Evolutionary conservation across 2,113 vertebrate species (phyloP).

Genomic region (Phylloscopus trochilus): DNA sequence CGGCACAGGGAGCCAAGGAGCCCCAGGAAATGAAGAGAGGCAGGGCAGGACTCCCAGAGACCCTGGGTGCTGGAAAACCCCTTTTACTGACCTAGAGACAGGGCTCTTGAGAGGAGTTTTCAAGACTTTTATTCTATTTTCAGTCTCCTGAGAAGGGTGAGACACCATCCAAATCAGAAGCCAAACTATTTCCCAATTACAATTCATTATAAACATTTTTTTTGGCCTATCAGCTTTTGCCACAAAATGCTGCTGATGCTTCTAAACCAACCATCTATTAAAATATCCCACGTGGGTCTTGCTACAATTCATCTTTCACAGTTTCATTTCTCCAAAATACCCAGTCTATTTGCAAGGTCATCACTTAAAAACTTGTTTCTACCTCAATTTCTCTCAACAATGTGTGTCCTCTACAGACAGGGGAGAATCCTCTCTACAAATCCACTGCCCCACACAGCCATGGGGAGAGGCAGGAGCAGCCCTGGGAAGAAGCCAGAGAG

Average conservation of each 20-base stretch:
- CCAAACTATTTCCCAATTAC: background rate
- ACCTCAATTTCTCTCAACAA: background rate
- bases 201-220: background rate
- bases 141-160: background rate
- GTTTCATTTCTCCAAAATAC: background rate
- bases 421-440: background rate
- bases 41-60: background rate
- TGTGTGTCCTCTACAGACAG: background rate
- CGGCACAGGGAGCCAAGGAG: accelerated
- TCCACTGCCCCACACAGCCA: background rate
- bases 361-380: background rate
- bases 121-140: background rate
- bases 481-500: background rate
- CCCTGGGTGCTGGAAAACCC: background rate
- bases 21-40: background rate
- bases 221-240: background rate
- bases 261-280: background rate
- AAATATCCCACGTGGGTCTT: background rate
- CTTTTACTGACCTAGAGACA: background rate
- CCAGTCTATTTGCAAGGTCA: background rate
- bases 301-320: background rate
- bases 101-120: background rate
- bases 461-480: background rate
- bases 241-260: background rate
- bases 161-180: background rate